Evolutionary conservation across 2,113 vertebrate genomes (phyloP).

Genomic region (Platysternon megacephalum): DNA sequence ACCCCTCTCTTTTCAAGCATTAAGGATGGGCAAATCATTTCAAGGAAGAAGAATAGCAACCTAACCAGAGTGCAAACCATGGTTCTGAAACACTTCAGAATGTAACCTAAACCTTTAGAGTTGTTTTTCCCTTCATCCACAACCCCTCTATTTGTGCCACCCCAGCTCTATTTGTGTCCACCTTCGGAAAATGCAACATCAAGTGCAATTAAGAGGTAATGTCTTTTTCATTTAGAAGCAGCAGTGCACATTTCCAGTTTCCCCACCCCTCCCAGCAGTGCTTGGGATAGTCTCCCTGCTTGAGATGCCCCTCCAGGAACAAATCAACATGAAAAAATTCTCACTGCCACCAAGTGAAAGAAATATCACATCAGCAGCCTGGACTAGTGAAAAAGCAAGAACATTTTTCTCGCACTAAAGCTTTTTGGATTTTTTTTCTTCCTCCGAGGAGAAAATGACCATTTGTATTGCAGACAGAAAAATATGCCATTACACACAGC

Average conservation of each 20-base stretch:
- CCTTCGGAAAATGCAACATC: background rate
- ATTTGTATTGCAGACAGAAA: background rate
- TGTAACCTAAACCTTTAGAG: background rate
- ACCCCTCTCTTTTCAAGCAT: background rate
- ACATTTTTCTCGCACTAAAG: background rate
- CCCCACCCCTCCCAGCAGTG: background rate
- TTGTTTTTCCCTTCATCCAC: background rate
- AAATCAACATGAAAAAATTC: background rate
- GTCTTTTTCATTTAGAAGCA: background rate
- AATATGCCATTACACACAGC: background rate
- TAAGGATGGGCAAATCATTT: background rate
- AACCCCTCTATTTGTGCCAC: background rate
- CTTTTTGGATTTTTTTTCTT: background rate
- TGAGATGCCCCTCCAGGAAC: background rate
- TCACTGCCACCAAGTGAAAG: background rate
- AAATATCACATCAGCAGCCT: background rate
- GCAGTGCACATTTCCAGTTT: background rate
- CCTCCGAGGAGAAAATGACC: background rate
- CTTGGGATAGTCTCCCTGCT: background rate
- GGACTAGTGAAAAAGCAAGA: background rate
- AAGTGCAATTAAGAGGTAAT: background rate
- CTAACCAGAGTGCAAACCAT: background rate
- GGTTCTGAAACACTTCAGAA: background rate
- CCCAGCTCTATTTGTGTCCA: background rate
- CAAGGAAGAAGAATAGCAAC: background rate